Conservation (phyloP, 23 tunicate species). For the Botrylloides violaceus region DNA sequence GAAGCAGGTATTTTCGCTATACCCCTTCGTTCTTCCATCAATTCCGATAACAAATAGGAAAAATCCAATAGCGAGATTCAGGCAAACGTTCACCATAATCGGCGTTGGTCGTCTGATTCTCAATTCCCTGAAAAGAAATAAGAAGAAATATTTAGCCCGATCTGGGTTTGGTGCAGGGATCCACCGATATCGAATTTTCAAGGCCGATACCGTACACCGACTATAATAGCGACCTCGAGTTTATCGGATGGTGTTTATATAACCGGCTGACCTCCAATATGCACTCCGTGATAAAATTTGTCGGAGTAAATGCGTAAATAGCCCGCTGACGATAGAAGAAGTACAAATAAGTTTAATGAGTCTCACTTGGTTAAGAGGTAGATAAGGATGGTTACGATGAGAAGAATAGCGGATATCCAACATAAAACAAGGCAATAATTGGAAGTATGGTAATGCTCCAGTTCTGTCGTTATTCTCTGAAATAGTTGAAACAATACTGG, state of each 20-base stretch:
- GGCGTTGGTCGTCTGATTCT: slow-evolving; percentile 15
- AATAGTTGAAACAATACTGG: background rate
- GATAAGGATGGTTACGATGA: slow-evolving; percentile 16
- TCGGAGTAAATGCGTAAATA: too few species aligned
- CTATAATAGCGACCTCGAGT: too few species aligned
- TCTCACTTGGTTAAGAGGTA: slow-evolving; percentile 20
- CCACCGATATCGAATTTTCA: too few species aligned
- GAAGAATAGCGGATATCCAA: slow-evolving; percentile 14
- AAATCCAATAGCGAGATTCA: slow-evolving; percentile 8
- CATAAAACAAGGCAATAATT: slow-evolving; percentile 12
- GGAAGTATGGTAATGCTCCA: background rate
- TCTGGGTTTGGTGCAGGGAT: too few species aligned
- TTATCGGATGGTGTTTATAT: too few species aligned
- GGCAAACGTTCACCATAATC: slow-evolving; percentile 23
- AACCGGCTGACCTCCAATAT: too few species aligned
- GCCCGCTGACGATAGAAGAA: background rate
- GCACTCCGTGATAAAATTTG: too few species aligned
- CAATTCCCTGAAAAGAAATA: slow-evolving; percentile 27
- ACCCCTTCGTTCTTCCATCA: background rate
- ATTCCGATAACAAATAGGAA: slow-evolving; percentile 19
- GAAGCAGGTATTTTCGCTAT: background rate
- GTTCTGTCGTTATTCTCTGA: background rate
- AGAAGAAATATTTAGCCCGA: too few species aligned
- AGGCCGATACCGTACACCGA: too few species aligned
- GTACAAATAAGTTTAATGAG: background rate